Evolutionary conservation across 64 coral and sea anemone species (phyloP).

Genomic region (Pocillopora verrucosa): DNA sequence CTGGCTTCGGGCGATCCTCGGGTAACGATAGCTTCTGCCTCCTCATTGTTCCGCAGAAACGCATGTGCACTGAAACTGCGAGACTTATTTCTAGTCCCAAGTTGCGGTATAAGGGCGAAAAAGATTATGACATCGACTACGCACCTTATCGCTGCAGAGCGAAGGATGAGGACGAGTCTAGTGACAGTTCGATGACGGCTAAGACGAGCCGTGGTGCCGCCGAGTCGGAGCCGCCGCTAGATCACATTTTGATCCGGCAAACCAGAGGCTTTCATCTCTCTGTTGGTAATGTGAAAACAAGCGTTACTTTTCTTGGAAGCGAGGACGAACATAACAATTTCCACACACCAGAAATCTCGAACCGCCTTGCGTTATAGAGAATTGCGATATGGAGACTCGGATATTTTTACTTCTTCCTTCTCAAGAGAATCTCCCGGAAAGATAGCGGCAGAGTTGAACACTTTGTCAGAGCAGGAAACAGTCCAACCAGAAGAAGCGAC

Average conservation of each 20-base stretch:
- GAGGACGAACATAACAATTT: conserved; percentile 60
- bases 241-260: conserved; percentile 23
- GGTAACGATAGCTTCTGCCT: conserved; percentile 53
- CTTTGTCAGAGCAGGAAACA: neutral
- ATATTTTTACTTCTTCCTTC: neutral
- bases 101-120: conserved; percentile 37
- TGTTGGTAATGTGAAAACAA: conserved; percentile 34
- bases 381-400: neutral
- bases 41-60: conserved; percentile 72
- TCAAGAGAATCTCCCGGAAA: neutral
- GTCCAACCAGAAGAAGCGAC: neutral
- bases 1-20: conserved; percentile 17
- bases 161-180: conserved; percentile 53
- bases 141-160: conserved; percentile 22
- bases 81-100: conserved; percentile 62
- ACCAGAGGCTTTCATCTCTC: conserved; percentile 53
- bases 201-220: conserved; percentile 81
- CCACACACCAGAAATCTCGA: neutral
- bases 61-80: conserved; percentile 52
- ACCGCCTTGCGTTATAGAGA: conserved; percentile 11
- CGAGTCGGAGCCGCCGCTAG: neutral
- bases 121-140: conserved; percentile 73
- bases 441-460: neutral
- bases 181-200: conserved; percentile 78
- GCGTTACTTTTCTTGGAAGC: conserved; percentile 77